Conservation (phyloP, 2,888 invertebrate species). For the Iselma pallidipennis region DNA sequence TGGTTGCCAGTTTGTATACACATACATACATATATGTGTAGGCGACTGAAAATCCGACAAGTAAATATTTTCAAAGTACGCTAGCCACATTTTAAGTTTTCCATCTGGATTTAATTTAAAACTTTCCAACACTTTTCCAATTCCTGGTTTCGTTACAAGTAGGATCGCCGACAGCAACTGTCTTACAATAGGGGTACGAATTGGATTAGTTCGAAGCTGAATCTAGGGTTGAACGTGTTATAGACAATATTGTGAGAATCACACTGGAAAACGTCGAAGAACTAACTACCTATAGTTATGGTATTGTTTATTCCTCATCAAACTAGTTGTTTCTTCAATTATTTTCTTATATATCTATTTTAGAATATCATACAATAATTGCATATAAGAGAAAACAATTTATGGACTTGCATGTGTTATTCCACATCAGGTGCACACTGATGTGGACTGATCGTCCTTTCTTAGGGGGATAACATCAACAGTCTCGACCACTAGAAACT, state of each 20-base stretch:
- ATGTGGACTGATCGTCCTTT: background rate
- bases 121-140: constrained; percentile 24
- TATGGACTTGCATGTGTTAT: too few species aligned
- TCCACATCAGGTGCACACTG: too few species aligned
- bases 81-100: constrained; percentile 23
- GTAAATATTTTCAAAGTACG: constrained; percentile 8
- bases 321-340: background rate
- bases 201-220: constrained; percentile 16
- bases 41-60: background rate
- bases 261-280: background rate
- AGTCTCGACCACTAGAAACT: constrained; percentile 41
- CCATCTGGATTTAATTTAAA: constrained; percentile 26
- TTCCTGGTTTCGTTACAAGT: constrained; percentile 18
- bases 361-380: background rate
- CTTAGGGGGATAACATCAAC: too few species aligned
- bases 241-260: background rate
- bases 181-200: constrained; percentile 12
- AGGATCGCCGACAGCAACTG: constrained; percentile 19
- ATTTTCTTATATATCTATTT: background rate
- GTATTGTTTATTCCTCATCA: background rate
- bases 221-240: constrained; percentile 15
- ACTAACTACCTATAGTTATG: background rate
- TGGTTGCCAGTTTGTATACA: background rate
- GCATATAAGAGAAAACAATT: background rate
- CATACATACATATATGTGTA: too few species aligned